These are phyloP conservation scores for Pherbina coryleti DNA, from an alignment of 2,888 invertebrate species.

Conservation along the genomic window DNA sequence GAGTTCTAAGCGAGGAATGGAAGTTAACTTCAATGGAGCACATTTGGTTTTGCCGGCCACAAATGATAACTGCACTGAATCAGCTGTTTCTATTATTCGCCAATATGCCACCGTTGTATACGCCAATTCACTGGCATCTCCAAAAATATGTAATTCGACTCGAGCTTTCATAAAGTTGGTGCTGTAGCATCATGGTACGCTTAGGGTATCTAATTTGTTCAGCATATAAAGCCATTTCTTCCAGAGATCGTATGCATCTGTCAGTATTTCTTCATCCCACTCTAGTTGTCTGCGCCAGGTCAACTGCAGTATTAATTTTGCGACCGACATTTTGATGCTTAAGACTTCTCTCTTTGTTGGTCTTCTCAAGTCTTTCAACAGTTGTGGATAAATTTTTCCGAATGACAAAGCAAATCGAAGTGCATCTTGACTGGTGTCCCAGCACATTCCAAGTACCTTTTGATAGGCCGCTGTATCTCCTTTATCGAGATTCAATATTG, in stretches of 20 bases:
- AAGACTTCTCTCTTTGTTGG: not conserved
- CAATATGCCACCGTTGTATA: not conserved
- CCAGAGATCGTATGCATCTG: not conserved
- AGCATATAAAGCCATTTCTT: not conserved
- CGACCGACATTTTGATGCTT: not conserved
- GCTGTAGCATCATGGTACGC: too few relatives aligned
- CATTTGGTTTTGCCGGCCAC: not conserved
- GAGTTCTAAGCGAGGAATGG: not conserved
- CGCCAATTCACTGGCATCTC: not conserved
- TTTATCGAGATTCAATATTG: too few relatives aligned
- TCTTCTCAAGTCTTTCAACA: not conserved
- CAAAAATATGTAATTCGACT: constrained; percentile 1
- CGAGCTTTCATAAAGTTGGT: too few relatives aligned
- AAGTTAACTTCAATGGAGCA: not conserved
- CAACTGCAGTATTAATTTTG: not conserved
- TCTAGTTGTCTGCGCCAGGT: not conserved
- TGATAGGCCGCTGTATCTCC: too few relatives aligned
- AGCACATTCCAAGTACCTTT: too few relatives aligned
- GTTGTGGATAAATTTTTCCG: too few relatives aligned
- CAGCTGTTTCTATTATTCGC: not conserved
- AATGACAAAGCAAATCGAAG: too few relatives aligned
- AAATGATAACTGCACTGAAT: not conserved
- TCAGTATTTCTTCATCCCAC: too few relatives aligned
- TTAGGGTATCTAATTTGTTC: not conserved
- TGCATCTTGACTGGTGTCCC: too few relatives aligned